phyloP scores from a whole-genome alignment of 2,113 vertebrate genomes.

The Falco punctatus region DNA sequence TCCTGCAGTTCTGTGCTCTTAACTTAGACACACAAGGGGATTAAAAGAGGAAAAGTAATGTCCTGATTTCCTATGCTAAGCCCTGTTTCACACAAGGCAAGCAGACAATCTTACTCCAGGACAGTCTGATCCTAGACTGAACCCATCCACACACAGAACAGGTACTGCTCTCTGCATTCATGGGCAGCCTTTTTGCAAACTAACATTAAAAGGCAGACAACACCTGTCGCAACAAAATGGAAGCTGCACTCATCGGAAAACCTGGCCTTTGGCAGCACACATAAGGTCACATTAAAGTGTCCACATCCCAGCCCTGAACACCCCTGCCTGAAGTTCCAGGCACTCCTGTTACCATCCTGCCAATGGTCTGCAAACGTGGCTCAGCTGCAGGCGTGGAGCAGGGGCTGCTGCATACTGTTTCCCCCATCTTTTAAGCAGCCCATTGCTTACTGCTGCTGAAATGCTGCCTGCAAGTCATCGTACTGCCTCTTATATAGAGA shows the following conservation, averaged over 20 bases:
- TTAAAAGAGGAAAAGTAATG: background rate
- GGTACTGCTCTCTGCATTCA: background rate
- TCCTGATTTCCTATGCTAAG: background rate
- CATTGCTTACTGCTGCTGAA: background rate
- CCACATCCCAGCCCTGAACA: background rate
- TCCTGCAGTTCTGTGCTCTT: background rate
- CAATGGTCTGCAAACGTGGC: rapidly evolving
- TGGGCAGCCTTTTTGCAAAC: background rate
- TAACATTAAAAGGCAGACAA: background rate
- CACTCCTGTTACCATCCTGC: background rate
- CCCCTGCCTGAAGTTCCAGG: background rate
- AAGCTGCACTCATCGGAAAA: background rate
- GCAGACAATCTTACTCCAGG: background rate
- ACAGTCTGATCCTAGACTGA: background rate
- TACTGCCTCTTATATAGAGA: background rate
- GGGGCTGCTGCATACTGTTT: background rate
- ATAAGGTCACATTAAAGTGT: background rate
- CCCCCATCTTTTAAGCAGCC: background rate
- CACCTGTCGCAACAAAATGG: background rate
- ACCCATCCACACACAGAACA: background rate
- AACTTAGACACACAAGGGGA: background rate
- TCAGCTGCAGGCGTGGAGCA: background rate
- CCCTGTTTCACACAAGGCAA: background rate
- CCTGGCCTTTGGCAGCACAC: background rate
- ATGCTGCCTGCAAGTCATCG: background rate